These are phyloP conservation scores for Machimus atricapillus DNA, from an alignment of 2,888 invertebrate species.

Conservation along the genomic window DNA sequence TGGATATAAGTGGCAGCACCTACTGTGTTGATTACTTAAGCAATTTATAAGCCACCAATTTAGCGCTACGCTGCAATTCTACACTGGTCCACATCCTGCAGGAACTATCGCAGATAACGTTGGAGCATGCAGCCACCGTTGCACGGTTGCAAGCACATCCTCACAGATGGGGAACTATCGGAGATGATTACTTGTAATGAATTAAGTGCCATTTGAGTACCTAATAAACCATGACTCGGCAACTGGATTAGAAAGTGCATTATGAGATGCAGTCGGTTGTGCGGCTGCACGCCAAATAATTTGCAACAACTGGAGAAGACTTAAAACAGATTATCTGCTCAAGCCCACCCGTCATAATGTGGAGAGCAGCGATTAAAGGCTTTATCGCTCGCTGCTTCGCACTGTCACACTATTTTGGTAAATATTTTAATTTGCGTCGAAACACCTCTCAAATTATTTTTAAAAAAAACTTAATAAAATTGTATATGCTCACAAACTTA, in stretches of 20 bases:
- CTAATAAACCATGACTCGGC: background rate
- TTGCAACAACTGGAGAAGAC: background rate
- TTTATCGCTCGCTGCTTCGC: background rate
- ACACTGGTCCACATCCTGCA: background rate
- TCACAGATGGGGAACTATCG: background rate
- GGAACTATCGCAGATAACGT: background rate
- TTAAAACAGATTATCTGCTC: background rate
- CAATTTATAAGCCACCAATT: slow-evolving; percentile 31
- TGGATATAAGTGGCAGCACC: background rate
- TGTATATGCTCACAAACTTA: no score
- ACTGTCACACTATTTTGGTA: background rate
- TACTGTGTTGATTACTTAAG: slow-evolving; percentile 1
- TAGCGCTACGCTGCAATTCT: background rate
- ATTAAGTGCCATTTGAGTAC: slow-evolving; percentile 28
- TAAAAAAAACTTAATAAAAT: no score
- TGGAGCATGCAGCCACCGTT: background rate
- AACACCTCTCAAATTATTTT: no score
- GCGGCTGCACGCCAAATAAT: slow-evolving; percentile 17
- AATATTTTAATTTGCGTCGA: background rate
- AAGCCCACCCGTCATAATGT: background rate
- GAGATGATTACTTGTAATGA: slow-evolving; percentile 19
- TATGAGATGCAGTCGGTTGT: background rate
- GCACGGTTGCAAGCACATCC: background rate
- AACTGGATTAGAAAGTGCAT: background rate
- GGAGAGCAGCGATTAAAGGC: background rate